A percentile compares a stretch with the other conserved stretches of the same genome.
Conservation (phyloP, 2,113 vertebrate species). For the Danio rerio region GRCz12tu NC_133200.1:12426501-12427000, state of each 20-base stretch:
- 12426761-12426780: background rate
- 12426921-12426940: background rate
- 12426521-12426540: constrained; percentile 36
- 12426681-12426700: constrained; percentile 28
- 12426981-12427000: too few species aligned
- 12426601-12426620: constrained; percentile 29
- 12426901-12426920: background rate
- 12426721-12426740: background rate
- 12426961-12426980: too few species aligned
- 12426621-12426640: constrained; percentile 49
- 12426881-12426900: background rate
- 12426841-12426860: background rate
- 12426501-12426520: background rate
- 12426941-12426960: too few species aligned
- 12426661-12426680: constrained; percentile 26
- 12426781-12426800: background rate
- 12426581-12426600: constrained; percentile 7
- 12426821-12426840: constrained; percentile 5
- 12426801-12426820: background rate
- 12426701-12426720: constrained; percentile 3
- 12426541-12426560: background rate
- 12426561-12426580: constrained; percentile 41
- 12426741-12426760: background rate
- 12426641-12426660: constrained; percentile 45
- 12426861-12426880: background rate